Base-by-base conservation (phyloP, 2,113 vertebrate species). In the Dromas ardeola region DNA sequence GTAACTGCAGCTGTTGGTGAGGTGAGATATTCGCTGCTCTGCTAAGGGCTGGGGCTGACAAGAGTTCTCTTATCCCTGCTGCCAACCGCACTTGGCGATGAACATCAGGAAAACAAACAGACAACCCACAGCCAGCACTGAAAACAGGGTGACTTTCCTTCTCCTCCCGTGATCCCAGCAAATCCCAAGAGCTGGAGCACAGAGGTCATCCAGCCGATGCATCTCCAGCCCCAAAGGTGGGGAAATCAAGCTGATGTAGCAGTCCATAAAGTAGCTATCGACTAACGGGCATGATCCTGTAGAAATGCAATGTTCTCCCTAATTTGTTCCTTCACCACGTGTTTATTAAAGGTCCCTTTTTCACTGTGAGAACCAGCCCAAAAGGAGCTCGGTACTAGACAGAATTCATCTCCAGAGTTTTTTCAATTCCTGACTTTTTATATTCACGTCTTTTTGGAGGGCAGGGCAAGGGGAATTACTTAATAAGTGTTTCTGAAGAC, bases 251-350 rank as follows among this genome's bases (percentile, higher is more conserved):
- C 15, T 50, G 18, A 29, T 36, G 4, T 0, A 82, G 36, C 30
- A 26, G 14, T n/a, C 38, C 8, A 13, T 58, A 71, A 50, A 76
- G 47, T 52, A 70, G 18, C 34, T 62, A 11, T 22, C 4, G 1
- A 43, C 23, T 30, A 38, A 10, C 21, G 42, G 59, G 23, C 43
- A 5, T 6, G 34, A 45, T 7, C 29, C 17, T 10, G 3, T 53
- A 22, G 11, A 59, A 70, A 87, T 14, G 11, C 23, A 11, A 0
- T 6, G 8, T 45, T 74, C 6, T 58, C 15, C 21, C 59, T 36
- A 10, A 1, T 56, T 72, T 81, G 9, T 65, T 77, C 19, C 45
- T 25, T 18, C 61, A 9, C 14, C 1, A 0, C 0, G 0, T 14
- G 10, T 29, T 79, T 22, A 42, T n/a, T 69, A 80, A 82, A 67